Percentiles rank a stretch among this genome's conserved stretches.
Conservation (phyloP, 2,888 invertebrate species). For the Uropetala carovei region DNA sequence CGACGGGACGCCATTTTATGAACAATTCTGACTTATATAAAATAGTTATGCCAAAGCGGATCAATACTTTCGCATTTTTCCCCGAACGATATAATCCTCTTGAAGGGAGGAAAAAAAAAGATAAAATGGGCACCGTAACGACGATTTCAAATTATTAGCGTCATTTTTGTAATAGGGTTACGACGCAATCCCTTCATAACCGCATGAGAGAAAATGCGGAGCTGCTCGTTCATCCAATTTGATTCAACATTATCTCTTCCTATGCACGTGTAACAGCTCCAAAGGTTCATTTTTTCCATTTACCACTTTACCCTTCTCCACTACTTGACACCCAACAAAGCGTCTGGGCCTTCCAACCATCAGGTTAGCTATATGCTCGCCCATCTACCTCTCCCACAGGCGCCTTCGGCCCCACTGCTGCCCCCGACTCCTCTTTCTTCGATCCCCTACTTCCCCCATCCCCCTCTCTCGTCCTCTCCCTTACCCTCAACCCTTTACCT, state of each 20-base stretch:
- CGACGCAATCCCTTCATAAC: constrained; percentile 33
- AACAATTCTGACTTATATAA: not conserved
- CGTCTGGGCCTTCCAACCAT: constrained; percentile 18
- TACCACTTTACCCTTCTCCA: constrained; percentile 10
- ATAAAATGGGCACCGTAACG: not conserved
- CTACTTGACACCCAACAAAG: not conserved
- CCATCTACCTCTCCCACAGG: not conserved
- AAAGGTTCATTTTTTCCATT: not conserved
- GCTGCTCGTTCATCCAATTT: constrained; percentile 29
- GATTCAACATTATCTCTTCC: constrained; percentile 34
- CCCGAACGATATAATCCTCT: constrained; percentile 15
- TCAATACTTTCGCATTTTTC: not conserved
- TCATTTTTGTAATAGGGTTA: constrained; percentile 34
- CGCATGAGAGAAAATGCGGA: not conserved
- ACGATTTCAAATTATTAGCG: constrained; percentile 31
- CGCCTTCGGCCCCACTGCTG: not conserved
- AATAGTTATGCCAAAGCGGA: not conserved
- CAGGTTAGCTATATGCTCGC: constrained; percentile 8
- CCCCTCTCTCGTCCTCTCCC: not conserved
- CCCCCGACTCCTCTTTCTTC: not conserved
- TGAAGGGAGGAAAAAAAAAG: not conserved
- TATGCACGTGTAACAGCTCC: not conserved
- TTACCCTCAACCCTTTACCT: constrained; percentile 8
- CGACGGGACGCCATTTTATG: too few relatives aligned
- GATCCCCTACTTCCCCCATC: not conserved